Base-by-base conservation (phyloP, 2,113 vertebrate genomes). In the Pseudopodoces humilis region DNA sequence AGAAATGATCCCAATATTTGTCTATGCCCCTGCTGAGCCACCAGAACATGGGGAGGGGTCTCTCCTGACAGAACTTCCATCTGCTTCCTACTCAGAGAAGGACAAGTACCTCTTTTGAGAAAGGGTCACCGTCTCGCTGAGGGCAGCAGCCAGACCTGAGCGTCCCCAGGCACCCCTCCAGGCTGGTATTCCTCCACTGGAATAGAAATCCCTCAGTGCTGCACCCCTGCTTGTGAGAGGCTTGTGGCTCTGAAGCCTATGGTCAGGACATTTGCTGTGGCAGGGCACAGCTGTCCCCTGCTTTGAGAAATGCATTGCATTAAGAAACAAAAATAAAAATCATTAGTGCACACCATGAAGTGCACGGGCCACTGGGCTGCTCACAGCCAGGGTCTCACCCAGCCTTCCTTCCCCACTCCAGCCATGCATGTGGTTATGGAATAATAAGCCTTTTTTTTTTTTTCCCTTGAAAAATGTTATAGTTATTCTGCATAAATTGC, bases 61-160 rank as follows among this genome's bases (percentile, higher is more conserved):
- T 59, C 13, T 50, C 25, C 9, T 82, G 35, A 19, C 1, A 5
- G 35, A 21, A 25, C 14, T 67, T n/a, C 43, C 33, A 33, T 11
- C 55, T 67, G 17, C 41, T 10, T 39, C 15, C 46, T n/a, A 25
- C 49, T 15, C 30, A 28, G 27, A 72, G 46, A 43, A 83, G 33
- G 53, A 50, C 39, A 74, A 9, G 11, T 23, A 23, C 12, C n/a
- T 25, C 37, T 79, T 52, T 35, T 47, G 46, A 44, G 50, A n/a
- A 69, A 69, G 4, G 9, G 19, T 65, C 37, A 35, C 1, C 1
- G 0, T 25, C 46, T 44, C 2, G 5, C 44, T 49, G 71, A 52
- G 43, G 49, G 53, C 22, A 88, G 47, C 43, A 71, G 59, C 41
- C 24, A 47, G 30, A 67, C 8, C 44, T 11, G 28, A 76, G 58